These are phyloP conservation scores for Neosalanx taihuensis DNA, from an alignment of 2,797 vertebrate genomes.

Conservation along the genomic window DNA sequence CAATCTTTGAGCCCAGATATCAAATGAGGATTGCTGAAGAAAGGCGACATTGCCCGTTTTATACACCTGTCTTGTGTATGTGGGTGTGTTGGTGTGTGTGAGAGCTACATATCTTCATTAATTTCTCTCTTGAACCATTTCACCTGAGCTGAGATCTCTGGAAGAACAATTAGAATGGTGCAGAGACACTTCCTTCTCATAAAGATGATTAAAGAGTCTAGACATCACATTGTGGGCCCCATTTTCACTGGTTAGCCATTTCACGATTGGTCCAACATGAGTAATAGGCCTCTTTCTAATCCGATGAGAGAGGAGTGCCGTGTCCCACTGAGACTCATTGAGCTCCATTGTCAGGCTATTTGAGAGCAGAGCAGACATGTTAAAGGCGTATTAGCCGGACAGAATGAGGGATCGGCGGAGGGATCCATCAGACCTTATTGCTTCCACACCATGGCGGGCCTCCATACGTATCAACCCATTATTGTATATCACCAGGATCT, in stretches of 20 bases:
- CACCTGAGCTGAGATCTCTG: neutral
- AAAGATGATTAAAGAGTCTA: neutral
- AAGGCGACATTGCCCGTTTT: no score
- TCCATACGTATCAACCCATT: constrained; percentile 11
- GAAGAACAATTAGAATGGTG: neutral
- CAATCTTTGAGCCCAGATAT: neutral
- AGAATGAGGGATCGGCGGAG: constrained; percentile 12
- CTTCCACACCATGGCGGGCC: constrained; percentile 14
- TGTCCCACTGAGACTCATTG: constrained; percentile 23
- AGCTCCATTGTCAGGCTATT: constrained; percentile 18
- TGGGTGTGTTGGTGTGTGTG: no score
- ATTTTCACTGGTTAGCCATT: neutral
- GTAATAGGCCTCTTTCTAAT: constrained; percentile 8
- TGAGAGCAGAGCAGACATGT: constrained; percentile 22
- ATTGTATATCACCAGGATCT: constrained; percentile 19
- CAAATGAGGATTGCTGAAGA: no score
- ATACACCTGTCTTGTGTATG: no score
- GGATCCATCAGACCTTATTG: constrained; percentile 23
- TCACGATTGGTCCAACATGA: neutral
- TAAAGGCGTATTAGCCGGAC: constrained; percentile 22
- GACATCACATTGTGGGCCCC: neutral
- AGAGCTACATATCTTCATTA: no score
- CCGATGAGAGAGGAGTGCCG: constrained; percentile 14
- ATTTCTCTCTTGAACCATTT: no score
- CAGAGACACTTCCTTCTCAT: neutral